A percentile compares a stretch with the other conserved stretches of the same genome.
phyloP scores from a whole-genome alignment of 1,140 invertebrate genomes.

The Rhagoletis zephyria region DNA sequence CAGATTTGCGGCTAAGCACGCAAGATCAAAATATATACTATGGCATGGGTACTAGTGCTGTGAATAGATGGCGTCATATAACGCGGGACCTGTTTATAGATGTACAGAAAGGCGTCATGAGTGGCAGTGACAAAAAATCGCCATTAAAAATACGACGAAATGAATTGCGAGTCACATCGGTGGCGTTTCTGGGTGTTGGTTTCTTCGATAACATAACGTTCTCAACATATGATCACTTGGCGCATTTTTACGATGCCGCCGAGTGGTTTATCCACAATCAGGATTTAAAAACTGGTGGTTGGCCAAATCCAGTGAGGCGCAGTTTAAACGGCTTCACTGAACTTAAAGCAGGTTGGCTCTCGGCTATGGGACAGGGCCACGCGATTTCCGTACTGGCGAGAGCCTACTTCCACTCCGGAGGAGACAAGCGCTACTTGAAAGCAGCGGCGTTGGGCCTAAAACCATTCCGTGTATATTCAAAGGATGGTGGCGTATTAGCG shows the following conservation, averaged over 20 bases:
- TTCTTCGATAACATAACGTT: constrained; percentile 87
- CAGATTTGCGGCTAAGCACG: constrained; percentile 81
- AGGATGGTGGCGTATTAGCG: constrained; percentile 87
- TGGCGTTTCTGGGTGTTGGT: constrained; percentile 79
- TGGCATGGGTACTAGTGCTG: constrained; percentile 82
- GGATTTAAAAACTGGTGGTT: constrained; percentile 85
- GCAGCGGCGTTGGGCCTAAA: constrained; percentile 86
- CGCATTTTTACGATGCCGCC: constrained; percentile 92
- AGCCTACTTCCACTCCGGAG: constrained; percentile 87
- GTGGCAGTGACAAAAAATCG: constrained; percentile 78
- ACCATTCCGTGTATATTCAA: constrained; percentile 83
- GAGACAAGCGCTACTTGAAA: constrained; percentile 83
- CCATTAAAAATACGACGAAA: constrained; percentile 79
- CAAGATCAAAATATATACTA: constrained; percentile 89
- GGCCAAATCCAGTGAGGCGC: constrained; percentile 89
- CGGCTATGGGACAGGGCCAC: constrained; percentile 98
- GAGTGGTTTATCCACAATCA: constrained; percentile 94
- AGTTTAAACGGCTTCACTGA: constrained; percentile 84
- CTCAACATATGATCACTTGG: constrained; percentile 86
- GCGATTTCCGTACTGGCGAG: constrained; percentile 92
- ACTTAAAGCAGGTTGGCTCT: constrained; percentile 92
- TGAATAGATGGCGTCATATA: constrained; percentile 83
- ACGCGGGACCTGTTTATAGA: constrained; percentile 93
- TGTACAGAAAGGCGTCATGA: constrained; percentile 87
- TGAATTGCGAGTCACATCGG: constrained; percentile 79